These are phyloP conservation scores for Caenorhabditis brenneri DNA, from an alignment of 1,140 invertebrate species.

Conservation along the genomic window DNA sequence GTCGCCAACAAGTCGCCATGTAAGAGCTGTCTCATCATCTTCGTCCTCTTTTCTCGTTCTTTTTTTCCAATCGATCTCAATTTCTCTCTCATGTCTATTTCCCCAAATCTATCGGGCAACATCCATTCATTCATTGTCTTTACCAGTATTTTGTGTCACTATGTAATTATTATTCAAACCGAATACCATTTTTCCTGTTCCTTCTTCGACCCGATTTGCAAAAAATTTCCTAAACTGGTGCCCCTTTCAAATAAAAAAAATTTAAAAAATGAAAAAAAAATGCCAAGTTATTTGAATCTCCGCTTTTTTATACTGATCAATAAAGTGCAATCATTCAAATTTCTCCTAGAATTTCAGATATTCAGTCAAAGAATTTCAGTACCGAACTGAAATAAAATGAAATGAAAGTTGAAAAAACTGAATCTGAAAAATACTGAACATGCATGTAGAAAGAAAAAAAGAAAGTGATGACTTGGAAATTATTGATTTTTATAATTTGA, in stretches of 20 bases:
- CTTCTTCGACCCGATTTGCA: conserved; percentile 12
- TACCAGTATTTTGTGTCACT: conserved; percentile 3
- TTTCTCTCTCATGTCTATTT: conserved; percentile 16
- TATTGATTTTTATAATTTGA: background rate
- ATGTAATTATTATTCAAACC: background rate
- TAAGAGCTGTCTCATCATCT: background rate
- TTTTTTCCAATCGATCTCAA: background rate
- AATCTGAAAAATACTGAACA: background rate
- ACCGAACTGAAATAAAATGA: background rate
- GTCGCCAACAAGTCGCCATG: conserved; percentile 33
- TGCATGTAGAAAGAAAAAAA: background rate
- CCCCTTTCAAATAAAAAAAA: background rate
- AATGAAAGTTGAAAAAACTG: background rate
- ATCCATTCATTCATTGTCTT: conserved; percentile 33
- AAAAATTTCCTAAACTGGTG: background rate
- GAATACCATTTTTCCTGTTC: background rate
- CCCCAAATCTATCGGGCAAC: conserved; percentile 17
- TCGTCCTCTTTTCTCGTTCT: background rate
- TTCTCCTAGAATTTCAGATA: background rate
- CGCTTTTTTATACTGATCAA: background rate
- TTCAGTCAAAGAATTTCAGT: background rate
- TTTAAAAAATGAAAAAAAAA: background rate
- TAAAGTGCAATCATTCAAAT: background rate
- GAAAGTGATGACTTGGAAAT: background rate
- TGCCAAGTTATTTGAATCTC: background rate